Percentiles rank a stretch among this genome's conserved stretches.
These are phyloP conservation scores for Zaprionus davidi DNA, from an alignment of 1,140 invertebrate genomes.

Conservation along the genomic window DNA sequence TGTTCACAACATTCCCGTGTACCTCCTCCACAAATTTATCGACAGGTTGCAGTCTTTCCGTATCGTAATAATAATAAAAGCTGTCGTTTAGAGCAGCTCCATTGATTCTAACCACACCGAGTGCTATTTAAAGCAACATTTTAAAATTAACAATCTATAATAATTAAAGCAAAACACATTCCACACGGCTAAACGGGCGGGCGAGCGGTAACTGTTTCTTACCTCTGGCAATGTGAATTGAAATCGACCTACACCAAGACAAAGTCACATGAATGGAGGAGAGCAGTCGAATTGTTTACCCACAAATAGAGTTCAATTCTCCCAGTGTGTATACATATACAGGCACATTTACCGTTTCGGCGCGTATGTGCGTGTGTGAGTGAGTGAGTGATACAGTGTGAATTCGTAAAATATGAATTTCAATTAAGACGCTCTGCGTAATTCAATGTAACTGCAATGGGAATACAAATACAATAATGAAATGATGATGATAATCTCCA, in stretches of 20 bases:
- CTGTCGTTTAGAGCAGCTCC: slow-evolving; percentile 56
- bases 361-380: not conserved
- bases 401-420: slow-evolving; percentile 2
- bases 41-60: not conserved
- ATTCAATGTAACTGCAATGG: slow-evolving; percentile 10
- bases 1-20: slow-evolving; percentile 14
- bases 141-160: slow-evolving; percentile 3
- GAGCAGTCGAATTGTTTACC: slow-evolving; percentile 21
- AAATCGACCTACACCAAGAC: slow-evolving; percentile 20
- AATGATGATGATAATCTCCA: slow-evolving; percentile 6
- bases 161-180: not conserved
- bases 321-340: slow-evolving; percentile 4
- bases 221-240: slow-evolving; percentile 17
- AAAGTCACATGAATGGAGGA: slow-evolving; percentile 45
- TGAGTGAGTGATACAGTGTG: not conserved
- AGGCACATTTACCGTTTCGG: slow-evolving; percentile 12
- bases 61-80: slow-evolving; percentile 54
- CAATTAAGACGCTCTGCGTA: slow-evolving; percentile 7
- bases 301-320: slow-evolving; percentile 29
- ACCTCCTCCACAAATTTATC: slow-evolving; percentile 10
- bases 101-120: slow-evolving; percentile 60
- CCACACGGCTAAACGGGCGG: not conserved
- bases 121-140: slow-evolving; percentile 28
- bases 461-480: slow-evolving; percentile 11
- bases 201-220: slow-evolving; percentile 7